phyloP scores from a whole-genome alignment of 2,888 invertebrate species.

The Acleris cristana region DNA sequence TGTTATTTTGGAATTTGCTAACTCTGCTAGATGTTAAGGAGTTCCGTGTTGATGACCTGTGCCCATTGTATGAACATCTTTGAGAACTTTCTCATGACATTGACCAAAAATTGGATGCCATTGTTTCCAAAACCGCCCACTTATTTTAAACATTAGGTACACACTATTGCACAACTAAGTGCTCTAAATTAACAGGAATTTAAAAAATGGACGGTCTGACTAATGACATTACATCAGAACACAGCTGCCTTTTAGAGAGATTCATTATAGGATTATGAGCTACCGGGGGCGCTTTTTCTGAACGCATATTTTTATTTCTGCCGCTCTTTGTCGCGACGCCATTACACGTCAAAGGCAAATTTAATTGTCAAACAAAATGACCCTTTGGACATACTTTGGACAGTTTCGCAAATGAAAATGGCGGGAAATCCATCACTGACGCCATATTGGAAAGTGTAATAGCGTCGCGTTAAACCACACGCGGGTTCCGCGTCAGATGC shows the following conservation, averaged over 20 bases:
- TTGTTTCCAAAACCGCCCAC: background rate
- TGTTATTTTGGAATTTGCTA: constrained; percentile 11
- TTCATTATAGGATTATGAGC: constrained; percentile 19
- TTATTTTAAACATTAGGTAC: background rate
- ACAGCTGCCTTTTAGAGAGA: constrained; percentile 4
- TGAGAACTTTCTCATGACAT: constrained; percentile 29
- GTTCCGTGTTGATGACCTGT: constrained; percentile 12
- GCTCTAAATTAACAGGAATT: background rate
- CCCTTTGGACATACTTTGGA: constrained; percentile 34
- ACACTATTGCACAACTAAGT: constrained; percentile 10
- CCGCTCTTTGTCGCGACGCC: constrained; percentile 1
- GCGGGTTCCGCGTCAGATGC: constrained; percentile 52
- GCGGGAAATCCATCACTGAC: constrained; percentile 56
- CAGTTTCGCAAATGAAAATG: constrained; percentile 50
- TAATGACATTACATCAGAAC: constrained; percentile 1
- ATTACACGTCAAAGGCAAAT: constrained; percentile 23
- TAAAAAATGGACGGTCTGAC: background rate
- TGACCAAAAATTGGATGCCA: constrained; percentile 16
- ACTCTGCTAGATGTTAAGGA: constrained; percentile 1
- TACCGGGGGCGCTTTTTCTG: background rate
- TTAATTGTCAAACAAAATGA: constrained; percentile 27
- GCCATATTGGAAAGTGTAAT: constrained; percentile 62
- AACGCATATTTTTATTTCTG: background rate
- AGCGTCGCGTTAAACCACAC: constrained; percentile 45
- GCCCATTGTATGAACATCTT: constrained; percentile 12